These are phyloP conservation scores for Labeo calbasu DNA, from an alignment of 2,797 vertebrate genomes.

Conservation along the genomic window DNA sequence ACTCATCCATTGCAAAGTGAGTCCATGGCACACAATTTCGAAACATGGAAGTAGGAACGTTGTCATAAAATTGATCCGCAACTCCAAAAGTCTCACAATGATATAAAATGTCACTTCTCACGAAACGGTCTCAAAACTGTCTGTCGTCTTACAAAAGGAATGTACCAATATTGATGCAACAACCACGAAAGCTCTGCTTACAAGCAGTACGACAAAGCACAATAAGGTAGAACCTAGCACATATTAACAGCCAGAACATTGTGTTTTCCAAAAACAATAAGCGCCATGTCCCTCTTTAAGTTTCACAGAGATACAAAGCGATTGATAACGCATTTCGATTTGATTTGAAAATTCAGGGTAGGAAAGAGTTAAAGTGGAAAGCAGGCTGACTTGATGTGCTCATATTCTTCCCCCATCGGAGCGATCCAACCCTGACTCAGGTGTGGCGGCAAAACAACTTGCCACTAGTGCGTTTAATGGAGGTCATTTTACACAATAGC, in stretches of 20 bases:
- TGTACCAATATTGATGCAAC: constrained; percentile 69
- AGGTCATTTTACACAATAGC: constrained; percentile 39
- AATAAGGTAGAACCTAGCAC: constrained; percentile 69
- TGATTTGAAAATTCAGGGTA: constrained; percentile 4
- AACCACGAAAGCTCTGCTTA: constrained; percentile 55
- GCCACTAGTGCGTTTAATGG: constrained; percentile 37
- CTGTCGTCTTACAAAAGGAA: constrained; percentile 72
- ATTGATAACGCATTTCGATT: not conserved
- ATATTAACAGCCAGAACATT: constrained; percentile 71
- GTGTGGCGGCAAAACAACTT: constrained; percentile 18
- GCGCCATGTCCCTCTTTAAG: constrained; percentile 59
- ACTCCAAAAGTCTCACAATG: constrained; percentile 66
- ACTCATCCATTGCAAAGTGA: constrained; percentile 64
- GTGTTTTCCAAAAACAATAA: constrained; percentile 67
- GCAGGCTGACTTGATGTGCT: constrained; percentile 42
- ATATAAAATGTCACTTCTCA: constrained; percentile 71
- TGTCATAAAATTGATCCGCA: constrained; percentile 56
- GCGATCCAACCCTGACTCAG: constrained; percentile 31
- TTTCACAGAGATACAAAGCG: constrained; percentile 77
- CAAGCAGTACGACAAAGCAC: constrained; percentile 43
- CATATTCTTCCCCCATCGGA: not conserved
- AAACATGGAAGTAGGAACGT: constrained; percentile 57
- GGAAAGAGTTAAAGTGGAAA: constrained; percentile 34
- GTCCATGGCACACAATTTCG: constrained; percentile 50
- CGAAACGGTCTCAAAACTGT: constrained; percentile 58